phyloP scores from a whole-genome alignment of 2,797 vertebrate genomes.

The Lateolabrax maculatus region DNA sequence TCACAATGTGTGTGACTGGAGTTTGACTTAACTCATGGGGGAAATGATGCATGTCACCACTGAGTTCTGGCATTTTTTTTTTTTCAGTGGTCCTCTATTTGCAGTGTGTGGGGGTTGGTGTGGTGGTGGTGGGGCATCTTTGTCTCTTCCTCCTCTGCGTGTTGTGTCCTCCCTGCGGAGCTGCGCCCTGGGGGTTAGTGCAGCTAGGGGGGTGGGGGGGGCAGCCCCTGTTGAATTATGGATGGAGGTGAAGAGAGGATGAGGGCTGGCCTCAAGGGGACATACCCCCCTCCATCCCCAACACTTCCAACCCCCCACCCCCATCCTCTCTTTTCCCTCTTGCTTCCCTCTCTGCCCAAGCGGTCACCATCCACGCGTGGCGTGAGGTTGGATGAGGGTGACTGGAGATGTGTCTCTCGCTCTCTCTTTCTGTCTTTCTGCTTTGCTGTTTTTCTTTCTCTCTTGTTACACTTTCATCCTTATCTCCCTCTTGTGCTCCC shows the following conservation, averaged over 20 bases:
- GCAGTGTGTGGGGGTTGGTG: constrained; percentile 6
- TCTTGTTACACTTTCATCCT: constrained; percentile 64
- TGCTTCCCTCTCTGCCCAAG: constrained; percentile 57
- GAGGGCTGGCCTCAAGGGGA: constrained; percentile 75
- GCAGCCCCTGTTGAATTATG: constrained; percentile 85
- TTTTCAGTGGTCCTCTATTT: constrained; percentile 13
- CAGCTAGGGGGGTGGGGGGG: constrained; percentile 31
- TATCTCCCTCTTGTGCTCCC: constrained; percentile 50
- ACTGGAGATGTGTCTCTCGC: constrained; percentile 64
- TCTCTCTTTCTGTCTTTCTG: constrained; percentile 39
- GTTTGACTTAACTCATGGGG: constrained; percentile 13
- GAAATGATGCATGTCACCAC: constrained; percentile 9
- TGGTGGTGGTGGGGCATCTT: constrained; percentile 37
- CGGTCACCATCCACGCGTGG: constrained; percentile 76
- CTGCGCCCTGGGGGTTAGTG: constrained; percentile 63
- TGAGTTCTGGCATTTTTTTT: constrained; percentile 58
- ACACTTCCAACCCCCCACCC: constrained; percentile 51
- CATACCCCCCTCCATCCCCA: constrained; percentile 51
- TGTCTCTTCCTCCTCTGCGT: constrained; percentile 57
- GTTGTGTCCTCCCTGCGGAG: constrained; percentile 69
- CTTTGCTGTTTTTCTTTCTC: constrained; percentile 48
- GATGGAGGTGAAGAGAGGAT: constrained; percentile 85
- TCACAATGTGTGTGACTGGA: not conserved
- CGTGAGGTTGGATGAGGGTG: constrained; percentile 79
- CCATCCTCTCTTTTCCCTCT: constrained; percentile 16